phyloP scores from a whole-genome alignment of 2,113 vertebrate species.

The Pristiophorus japonicus region DNA sequence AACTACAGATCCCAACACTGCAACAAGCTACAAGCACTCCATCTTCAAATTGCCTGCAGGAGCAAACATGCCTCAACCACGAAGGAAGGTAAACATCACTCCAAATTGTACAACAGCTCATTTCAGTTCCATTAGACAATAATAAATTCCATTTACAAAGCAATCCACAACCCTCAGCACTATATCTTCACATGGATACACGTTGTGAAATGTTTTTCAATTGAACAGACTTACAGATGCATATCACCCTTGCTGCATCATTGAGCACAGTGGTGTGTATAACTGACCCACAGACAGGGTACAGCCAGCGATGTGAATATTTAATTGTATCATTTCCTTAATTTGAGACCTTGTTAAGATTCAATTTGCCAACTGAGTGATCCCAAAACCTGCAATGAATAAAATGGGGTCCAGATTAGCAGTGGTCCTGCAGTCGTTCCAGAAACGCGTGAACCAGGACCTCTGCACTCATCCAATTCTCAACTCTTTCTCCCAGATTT shows the following conservation, averaged over 20 bases:
- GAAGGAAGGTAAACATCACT: background rate
- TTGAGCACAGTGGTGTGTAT: background rate
- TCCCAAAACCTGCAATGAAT: background rate
- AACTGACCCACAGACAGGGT: background rate
- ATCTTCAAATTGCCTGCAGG: background rate
- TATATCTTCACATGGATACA: background rate
- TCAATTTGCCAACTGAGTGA: background rate
- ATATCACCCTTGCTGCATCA: background rate
- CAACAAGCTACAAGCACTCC: background rate
- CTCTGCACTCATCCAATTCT: background rate
- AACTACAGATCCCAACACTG: background rate
- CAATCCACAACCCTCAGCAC: background rate
- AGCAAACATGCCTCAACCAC: background rate
- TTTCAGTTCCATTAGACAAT: background rate
- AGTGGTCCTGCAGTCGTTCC: too few relatives aligned
- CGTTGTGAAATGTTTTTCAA: background rate
- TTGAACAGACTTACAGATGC: background rate
- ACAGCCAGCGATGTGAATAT: background rate
- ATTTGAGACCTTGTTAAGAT: background rate
- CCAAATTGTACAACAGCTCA: background rate
- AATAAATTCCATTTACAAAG: constrained; percentile 16
- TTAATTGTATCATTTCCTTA: background rate
- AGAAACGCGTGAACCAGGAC: background rate
- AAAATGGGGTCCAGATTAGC: background rate
- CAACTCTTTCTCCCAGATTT: background rate